Conservation (phyloP, 2,797 vertebrate genomes). For the Myoxocephalus aenaeus region DNA sequence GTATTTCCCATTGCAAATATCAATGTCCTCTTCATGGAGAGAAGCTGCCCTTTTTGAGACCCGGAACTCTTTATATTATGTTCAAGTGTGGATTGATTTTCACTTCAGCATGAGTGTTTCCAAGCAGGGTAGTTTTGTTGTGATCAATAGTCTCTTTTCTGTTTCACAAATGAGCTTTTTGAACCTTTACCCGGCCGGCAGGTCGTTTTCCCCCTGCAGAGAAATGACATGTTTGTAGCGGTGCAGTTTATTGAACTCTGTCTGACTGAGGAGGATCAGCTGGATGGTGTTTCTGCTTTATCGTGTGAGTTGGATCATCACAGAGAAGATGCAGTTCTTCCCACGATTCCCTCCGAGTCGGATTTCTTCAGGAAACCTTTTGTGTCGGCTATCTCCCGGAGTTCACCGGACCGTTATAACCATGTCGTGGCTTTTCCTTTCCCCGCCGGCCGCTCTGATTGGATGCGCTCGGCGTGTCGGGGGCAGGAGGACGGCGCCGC, state of each 20-base stretch:
- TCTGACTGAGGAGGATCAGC: neutral
- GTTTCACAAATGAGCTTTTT: neutral
- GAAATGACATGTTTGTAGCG: neutral
- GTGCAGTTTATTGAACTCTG: neutral
- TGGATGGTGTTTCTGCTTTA: neutral
- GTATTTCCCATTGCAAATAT: neutral
- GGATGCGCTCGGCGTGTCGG: neutral
- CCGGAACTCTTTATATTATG: neutral
- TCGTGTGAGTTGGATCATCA: neutral
- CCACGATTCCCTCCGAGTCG: neutral
- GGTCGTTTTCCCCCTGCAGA: neutral
- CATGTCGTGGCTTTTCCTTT: neutral
- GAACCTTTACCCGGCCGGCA: neutral
- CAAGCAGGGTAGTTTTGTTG: neutral
- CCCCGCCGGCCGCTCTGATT: conserved; percentile 38
- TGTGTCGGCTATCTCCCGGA: neutral
- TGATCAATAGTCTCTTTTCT: neutral
- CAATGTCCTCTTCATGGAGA: neutral
- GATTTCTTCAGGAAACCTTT: neutral
- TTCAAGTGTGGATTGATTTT: conserved; percentile 2
- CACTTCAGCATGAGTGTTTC: neutral
- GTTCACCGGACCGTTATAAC: neutral
- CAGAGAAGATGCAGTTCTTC: neutral
- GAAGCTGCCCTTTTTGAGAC: neutral
- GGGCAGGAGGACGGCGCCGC: neutral